Conservation (phyloP, 2,113 vertebrate genomes). For the Vidua macroura region DNA sequence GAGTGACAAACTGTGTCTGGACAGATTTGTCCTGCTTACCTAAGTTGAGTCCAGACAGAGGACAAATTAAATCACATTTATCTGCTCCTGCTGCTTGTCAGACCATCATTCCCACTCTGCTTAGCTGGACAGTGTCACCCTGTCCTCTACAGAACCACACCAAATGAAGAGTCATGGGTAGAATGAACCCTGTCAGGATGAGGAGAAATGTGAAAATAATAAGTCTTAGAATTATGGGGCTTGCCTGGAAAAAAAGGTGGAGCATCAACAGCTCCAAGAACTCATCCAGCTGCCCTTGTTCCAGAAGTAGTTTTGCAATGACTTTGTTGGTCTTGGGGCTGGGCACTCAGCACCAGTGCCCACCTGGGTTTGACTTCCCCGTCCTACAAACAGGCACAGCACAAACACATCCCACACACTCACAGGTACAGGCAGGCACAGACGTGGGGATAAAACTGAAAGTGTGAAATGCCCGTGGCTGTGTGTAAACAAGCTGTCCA, state of each 20-base stretch:
- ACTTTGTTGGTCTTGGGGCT: not conserved
- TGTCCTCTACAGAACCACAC: not conserved
- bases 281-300: not conserved
- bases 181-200: not conserved
- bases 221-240: not conserved
- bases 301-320: not conserved
- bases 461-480: not conserved
- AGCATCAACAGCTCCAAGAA: not conserved
- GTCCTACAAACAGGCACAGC: not conserved
- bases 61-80: conserved; percentile 12
- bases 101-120: not conserved
- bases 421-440: not conserved
- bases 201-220: not conserved
- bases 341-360: not conserved
- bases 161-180: not conserved
- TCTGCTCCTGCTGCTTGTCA: not conserved
- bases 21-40: not conserved
- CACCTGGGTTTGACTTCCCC: not conserved
- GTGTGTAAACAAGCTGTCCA: not conserved
- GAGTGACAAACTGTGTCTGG: not conserved
- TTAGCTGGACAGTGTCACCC: not conserved
- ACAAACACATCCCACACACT: not conserved
- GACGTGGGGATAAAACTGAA: not conserved
- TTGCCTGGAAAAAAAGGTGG: not conserved
- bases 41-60: not conserved